phyloP scores from a whole-genome alignment of 2,888 invertebrate species.

The Argyresthia goedartella region DNA sequence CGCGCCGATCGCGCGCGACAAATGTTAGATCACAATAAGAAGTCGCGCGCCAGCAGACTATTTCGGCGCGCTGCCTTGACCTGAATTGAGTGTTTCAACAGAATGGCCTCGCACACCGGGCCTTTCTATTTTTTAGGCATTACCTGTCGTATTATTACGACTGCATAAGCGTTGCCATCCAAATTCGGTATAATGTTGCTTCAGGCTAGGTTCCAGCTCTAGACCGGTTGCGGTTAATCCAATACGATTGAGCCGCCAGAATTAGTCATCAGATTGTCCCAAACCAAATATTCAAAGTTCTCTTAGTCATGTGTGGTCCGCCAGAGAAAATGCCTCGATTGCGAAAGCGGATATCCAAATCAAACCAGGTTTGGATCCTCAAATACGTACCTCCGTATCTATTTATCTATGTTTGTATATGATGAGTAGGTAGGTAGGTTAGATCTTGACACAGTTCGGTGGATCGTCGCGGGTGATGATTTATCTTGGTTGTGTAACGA shows the following conservation, averaged over 20 bases:
- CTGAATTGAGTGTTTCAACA: conserved; percentile 67
- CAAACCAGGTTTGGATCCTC: no score
- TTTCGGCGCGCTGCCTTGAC: conserved; percentile 70
- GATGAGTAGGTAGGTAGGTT: conserved; percentile 15
- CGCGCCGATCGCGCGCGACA: conserved; percentile 40
- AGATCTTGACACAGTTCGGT: conserved; percentile 63
- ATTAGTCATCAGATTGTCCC: no score
- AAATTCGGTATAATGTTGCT: no score
- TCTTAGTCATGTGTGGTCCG: no score
- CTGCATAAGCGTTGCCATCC: conserved; percentile 53
- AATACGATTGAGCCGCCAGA: no score
- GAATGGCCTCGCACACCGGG: conserved; percentile 67
- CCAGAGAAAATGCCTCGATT: no score
- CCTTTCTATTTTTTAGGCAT: conserved; percentile 72
- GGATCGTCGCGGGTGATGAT: conserved; percentile 55
- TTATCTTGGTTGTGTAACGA: conserved; percentile 53
- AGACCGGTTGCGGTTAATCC: no score
- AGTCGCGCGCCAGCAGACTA: conserved; percentile 64
- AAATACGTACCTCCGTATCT: no score
- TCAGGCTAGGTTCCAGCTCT: no score
- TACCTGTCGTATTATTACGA: conserved; percentile 70
- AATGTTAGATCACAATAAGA: conserved; percentile 70
- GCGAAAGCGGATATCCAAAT: no score
- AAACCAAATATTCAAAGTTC: no score
- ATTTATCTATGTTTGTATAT: not conserved